Base-by-base conservation (phyloP, 1,140 invertebrate species). In the Drosophila willistoni region DNA sequence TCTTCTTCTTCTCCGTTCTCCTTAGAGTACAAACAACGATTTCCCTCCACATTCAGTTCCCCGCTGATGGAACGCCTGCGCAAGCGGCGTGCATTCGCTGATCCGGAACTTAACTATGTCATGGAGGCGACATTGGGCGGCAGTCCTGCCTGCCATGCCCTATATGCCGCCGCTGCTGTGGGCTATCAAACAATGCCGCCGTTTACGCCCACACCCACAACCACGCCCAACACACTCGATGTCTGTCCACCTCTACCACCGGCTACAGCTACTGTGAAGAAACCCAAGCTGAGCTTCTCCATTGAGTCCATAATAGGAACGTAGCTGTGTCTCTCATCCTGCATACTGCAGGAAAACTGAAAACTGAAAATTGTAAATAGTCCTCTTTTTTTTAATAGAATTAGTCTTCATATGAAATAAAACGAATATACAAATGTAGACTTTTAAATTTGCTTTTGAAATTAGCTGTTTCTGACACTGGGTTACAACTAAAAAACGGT, bases 231-330 rank as follows among this genome's bases (percentile, higher is more conserved):
- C 17, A 29, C 33, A 10, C 54, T 41, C 29, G 64, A 81, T 13
- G 91, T 55, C 19, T 14, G 33, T 14, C n/a, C n/a, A 65, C 51
- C 36, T 36, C 70, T 65, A 41, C 85, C 39, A 36, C 13, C 41
- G 10, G 2, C 51, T 55, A 1, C 36, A 22, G 44, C 17, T 12
- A 57, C 22, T 54, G 51, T 64, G 71, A 90, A 77, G 77, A 92
- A 77, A 91, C 92, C 77, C 84, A 94, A 91, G 91, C 72, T 94
- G 65, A 94, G 93, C 25, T 94, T 94, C 79, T 94, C 94, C 34
- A 94, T 94, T 17, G 94, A 94, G 77, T 94, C 94, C n/a, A 94
- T 94, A 70, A 94, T 94, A 70, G 94, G 71, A 60, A 89, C 80
- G 77, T 90, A 89, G 67, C 62, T 19, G 3, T 9, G 1, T 56